phyloP scores from a whole-genome alignment of 2,888 invertebrate genomes.

The Thera britannica region DNA sequence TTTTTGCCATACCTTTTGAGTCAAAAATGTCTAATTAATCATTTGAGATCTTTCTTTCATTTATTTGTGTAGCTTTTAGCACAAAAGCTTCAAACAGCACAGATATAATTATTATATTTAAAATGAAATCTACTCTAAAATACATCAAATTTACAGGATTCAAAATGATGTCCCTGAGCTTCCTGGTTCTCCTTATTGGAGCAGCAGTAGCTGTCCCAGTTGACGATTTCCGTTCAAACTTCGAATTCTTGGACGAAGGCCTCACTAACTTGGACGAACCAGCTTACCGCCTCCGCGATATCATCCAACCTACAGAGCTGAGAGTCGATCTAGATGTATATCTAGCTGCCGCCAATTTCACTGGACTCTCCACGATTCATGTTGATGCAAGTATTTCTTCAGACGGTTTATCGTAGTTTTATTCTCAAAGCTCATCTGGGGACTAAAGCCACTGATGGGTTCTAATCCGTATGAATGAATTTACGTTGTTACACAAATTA shows the following conservation, averaged over 20 bases:
- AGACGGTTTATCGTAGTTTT: background rate
- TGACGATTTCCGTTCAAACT: constrained; percentile 60
- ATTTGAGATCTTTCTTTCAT: too few species aligned
- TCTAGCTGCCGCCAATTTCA: constrained; percentile 58
- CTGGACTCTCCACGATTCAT: constrained; percentile 58
- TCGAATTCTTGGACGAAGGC: constrained; percentile 59
- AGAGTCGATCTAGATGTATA: constrained; percentile 68
- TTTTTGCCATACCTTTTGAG: too few species aligned
- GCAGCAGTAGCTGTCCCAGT: constrained; percentile 55
- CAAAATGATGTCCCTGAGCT: constrained; percentile 57
- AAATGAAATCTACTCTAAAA: too few species aligned
- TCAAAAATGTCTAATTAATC: too few species aligned
- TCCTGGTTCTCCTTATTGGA: constrained; percentile 60
- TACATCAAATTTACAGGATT: constrained; percentile 50
- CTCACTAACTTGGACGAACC: constrained; percentile 65
- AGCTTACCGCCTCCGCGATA: constrained; percentile 63
- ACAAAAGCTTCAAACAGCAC: too few species aligned
- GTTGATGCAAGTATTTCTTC: constrained; percentile 58
- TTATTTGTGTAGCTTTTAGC: too few species aligned
- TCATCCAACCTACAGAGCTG: constrained; percentile 61
- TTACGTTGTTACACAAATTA: too few species aligned
- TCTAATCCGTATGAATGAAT: too few species aligned
- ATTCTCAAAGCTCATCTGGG: too few species aligned
- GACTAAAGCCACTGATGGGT: too few species aligned
- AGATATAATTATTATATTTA: too few species aligned